phyloP scores from a whole-genome alignment of 2,797 vertebrate species.

The Lacerta agilis region DNA sequence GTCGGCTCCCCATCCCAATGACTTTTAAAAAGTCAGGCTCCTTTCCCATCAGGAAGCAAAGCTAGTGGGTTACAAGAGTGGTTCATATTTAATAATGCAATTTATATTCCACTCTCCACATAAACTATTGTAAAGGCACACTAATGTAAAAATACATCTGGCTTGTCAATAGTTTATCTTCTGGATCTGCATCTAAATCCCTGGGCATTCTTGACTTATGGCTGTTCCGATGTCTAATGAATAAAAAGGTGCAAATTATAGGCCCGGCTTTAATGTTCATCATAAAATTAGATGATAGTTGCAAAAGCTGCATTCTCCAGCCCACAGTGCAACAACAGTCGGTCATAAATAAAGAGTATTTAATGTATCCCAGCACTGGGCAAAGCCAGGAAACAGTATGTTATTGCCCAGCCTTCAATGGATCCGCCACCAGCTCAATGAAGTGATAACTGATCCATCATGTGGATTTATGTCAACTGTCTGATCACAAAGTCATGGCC shows the following conservation, averaged over 20 bases:
- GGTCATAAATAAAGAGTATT: constrained; percentile 91
- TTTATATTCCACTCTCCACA: constrained; percentile 87
- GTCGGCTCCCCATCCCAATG: constrained; percentile 22
- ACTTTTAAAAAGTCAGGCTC: constrained; percentile 48
- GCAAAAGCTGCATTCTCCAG: constrained; percentile 88
- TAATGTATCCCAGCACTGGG: constrained; percentile 82
- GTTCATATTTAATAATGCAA: constrained; percentile 86
- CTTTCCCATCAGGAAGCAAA: constrained; percentile 48
- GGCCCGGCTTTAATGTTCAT: constrained; percentile 90
- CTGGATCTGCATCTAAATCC: constrained; percentile 86
- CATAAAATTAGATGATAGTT: constrained; percentile 96
- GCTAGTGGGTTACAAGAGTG: constrained; percentile 68
- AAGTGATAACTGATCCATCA: constrained; percentile 86
- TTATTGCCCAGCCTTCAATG: constrained; percentile 80
- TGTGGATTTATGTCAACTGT: constrained; percentile 92
- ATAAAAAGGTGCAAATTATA: constrained; percentile 88
- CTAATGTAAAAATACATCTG: constrained; percentile 89
- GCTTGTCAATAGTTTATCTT: constrained; percentile 90
- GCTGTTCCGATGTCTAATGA: constrained; percentile 87
- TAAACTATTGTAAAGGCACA: constrained; percentile 87
- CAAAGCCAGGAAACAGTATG: constrained; percentile 77
- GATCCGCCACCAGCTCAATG: constrained; percentile 83
- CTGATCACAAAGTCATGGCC: constrained; percentile 84
- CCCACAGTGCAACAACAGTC: constrained; percentile 78
- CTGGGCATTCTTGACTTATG: constrained; percentile 88